Evolutionary conservation across 2,888 invertebrate genomes (phyloP), one percentile per base, ranked within the genome.

Genomic region (Ichneumoninae sp.): DNA sequence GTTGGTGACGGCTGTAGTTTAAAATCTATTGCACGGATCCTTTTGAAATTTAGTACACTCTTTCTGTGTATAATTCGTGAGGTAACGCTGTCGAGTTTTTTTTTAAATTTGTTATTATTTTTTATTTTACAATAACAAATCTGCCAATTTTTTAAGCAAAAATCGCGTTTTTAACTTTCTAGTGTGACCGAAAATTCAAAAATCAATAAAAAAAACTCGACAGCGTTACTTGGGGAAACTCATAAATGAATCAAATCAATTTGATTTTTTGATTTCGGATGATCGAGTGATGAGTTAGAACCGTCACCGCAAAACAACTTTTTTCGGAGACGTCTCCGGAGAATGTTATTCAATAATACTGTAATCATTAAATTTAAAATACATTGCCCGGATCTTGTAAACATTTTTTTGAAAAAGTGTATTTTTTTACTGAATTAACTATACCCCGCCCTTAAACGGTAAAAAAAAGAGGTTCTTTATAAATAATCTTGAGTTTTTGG

Each of bases 101-200:
- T 22, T 22, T 22, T 22, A 22, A 22, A 22, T 22, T 22, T 22
- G 22, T 22, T 22, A 1, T 72, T 82, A 85, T 60, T 82, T 85
- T 79, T 80, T 16, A 85, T 85, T 83, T 86, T 52, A 22, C 81
- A 86, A 85, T 85, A 83, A 83, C 85, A 86, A 86, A 87, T 74
- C 78, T 66, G 71, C 83, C 75, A 76, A 85, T 84, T 87, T 83
- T 86, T 85, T 87, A n/a, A 5, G 26, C 30, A 75, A 85, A 84
- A 85, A 87, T 82, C 62, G 86, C 26, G 76, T 81, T 86, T 83
- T 86, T 83, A n/a, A 10, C 78, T 86, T 81, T 76, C 69, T 69
- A 83, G 82, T 82, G 86, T 82, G 70, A 30, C 65, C 30, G 26
- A 84, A 82, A 75, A 80, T 77, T n/a, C 44, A 60, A 85, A 84